Evolutionary conservation across 2,888 invertebrate species (phyloP).

Genomic region (Cybosia mesomella): DNA sequence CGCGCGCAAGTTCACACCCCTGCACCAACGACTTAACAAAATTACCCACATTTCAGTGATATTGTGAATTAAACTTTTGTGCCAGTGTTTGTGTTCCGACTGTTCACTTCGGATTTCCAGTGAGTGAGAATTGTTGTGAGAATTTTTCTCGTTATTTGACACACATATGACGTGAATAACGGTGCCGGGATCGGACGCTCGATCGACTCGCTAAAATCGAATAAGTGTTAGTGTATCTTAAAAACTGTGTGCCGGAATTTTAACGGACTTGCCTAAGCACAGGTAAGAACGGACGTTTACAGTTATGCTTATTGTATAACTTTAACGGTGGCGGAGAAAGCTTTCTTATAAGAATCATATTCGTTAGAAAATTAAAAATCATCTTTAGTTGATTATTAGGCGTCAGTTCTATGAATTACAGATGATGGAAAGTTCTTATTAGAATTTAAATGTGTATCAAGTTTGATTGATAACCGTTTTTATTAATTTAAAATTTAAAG

Average conservation of each 20-base stretch:
- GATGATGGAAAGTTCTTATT: conserved; percentile 31
- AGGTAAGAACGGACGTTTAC: conserved; percentile 85
- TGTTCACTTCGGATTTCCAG: conserved; percentile 56
- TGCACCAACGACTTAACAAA: conserved; percentile 62
- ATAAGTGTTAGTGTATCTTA: conserved; percentile 82
- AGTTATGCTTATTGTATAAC: conserved; percentile 85
- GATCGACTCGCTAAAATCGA: conserved; percentile 83
- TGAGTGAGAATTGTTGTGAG: conserved; percentile 66
- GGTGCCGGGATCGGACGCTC: conserved; percentile 80
- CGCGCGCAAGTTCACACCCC: conserved; percentile 62
- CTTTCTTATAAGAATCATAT: conserved; percentile 57
- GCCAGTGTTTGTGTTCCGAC: conserved; percentile 71
- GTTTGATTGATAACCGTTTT: conserved; percentile 28
- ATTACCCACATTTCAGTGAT: conserved; percentile 57
- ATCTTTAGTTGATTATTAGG: conserved; percentile 30
- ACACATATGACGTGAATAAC: conserved; percentile 85
- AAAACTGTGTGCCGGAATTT: conserved; percentile 82
- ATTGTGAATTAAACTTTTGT: conserved; percentile 66
- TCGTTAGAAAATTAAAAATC: conserved; percentile 40
- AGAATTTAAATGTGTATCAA: conserved; percentile 17
- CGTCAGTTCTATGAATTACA: conserved; percentile 13
- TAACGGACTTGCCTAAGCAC: conserved; percentile 83
- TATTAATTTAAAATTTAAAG: conserved; percentile 21
- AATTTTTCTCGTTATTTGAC: conserved; percentile 79
- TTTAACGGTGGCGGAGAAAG: conserved; percentile 70